phyloP scores from a whole-genome alignment of 2,113 vertebrate species.

The Urocitellus parryii region DNA sequence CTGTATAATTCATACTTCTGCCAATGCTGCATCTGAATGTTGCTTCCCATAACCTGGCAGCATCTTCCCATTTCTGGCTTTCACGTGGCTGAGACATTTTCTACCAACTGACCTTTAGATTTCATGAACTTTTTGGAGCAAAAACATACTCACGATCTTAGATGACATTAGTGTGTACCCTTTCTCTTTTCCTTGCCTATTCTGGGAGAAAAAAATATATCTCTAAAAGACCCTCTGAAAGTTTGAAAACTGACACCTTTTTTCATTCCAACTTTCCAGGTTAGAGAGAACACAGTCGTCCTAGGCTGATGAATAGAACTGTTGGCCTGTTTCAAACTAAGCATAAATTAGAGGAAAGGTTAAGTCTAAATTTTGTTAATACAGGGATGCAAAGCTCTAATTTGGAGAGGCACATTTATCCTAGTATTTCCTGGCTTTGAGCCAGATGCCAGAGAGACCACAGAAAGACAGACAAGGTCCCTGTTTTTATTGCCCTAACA shows the following conservation, averaged over 20 bases:
- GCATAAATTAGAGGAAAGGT: neutral
- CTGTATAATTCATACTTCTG: accelerated
- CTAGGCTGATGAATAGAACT: neutral
- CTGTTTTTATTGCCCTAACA: neutral
- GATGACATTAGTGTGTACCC: neutral
- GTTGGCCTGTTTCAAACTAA: conserved; percentile 24
- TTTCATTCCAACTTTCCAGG: neutral
- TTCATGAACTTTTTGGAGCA: neutral
- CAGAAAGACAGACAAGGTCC: too few relatives aligned
- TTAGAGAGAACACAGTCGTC: neutral
- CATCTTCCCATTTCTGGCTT: neutral
- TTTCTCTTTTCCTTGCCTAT: neutral
- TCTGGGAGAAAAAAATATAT: neutral
- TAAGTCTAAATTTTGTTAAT: neutral
- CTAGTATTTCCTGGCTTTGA: neutral
- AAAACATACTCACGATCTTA: neutral
- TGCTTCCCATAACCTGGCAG: neutral
- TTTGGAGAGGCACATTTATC: neutral
- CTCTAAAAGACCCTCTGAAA: neutral
- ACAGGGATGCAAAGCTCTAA: neutral
- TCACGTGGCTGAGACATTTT: neutral
- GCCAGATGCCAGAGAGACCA: neutral
- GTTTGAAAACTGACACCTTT: neutral
- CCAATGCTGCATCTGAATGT: accelerated
- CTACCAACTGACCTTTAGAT: neutral